Base-by-base conservation (phyloP, 1,140 invertebrate species). In the Leucophenga varia region DNA sequence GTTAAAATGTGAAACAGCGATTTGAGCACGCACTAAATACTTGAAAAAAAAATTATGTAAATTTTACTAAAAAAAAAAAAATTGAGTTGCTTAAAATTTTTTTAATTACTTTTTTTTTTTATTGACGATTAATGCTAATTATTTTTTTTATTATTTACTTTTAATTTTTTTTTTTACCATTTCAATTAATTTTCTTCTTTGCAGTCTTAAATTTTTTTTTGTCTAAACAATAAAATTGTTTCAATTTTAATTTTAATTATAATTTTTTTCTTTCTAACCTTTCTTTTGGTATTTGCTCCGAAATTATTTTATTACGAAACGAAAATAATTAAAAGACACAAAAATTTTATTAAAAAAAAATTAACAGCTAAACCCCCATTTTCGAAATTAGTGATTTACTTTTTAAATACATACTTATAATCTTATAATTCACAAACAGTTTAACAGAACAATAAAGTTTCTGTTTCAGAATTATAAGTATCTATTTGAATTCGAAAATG, bases 141-240 rank as follows among this genome's bases (percentile, higher is more conserved):
- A 18, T 46, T 46, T 30, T 28, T 42, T 10, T 42, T 42, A 9
- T 22, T 28, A 8, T 8, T 5, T 19, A 39, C 19, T 5, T 42
- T 42, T 42, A 25, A 16, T 20, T 18, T n/a, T 38, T 18, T 38
- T 20, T 19, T 38, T 63, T 65, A 64, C 59, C 61, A 64, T 54
- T 65, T 69, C 54, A 72, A 69, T 69, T 55, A 72, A 72, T 67
- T n/a, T n/a, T 68, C 32, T 43, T 65, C 47, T 58, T 65, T 60
- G 64, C 64, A 72, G 64, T 72, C 64, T 72, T 72, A 56, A 64
- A 72, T 63, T 65, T 65, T 65, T 46, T 46, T n/a, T 67, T 25
- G 47, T 68, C 54, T 71, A 72, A 64, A 64, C 59, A 69, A 63
- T 70, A 47, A 64, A 59, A 63, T 70, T 63, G 61, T 63, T 55